Base-by-base conservation (phyloP, 2,113 vertebrate species). In the Pseudopipra pipra region DNA sequence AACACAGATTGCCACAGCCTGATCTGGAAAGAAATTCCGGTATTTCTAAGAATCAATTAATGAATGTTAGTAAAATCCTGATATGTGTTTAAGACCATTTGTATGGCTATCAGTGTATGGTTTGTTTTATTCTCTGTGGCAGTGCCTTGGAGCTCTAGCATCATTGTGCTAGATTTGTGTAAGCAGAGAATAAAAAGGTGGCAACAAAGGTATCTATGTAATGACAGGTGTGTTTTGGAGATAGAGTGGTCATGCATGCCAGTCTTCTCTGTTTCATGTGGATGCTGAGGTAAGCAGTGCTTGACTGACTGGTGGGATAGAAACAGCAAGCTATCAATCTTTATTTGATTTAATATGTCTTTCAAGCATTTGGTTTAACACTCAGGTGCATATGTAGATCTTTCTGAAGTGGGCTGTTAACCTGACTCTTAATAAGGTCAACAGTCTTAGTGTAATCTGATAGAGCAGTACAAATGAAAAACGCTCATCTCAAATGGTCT, bases 351-450 rank as follows among this genome's bases (percentile, higher is more conserved):
- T 89, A 76, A 39, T 55, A 43, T 23, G 37, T 56, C 74, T 87
- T 92, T 81, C 51, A 88, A 73, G 59, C 41, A 71, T 43, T 88
- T 14, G 8, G 16, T 92, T 89, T 93, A 85, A 92, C 52, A 43
- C 46, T 73, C n/a, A 51, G 59, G 44, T 87, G n/a, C 43, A 55
- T 62, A 86, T 54, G 35, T 35, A 79, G 73, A 74, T 79, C 43
- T 72, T 96, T 80, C 54, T 93, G 49, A 88, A 84, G 75, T 77
- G 52, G 61, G 49, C 37, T 87, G 84, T 92, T 93, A 82, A 93
- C 59, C 72, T 76, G 79, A 76, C 56, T 88, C 44, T 93, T 88
- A 93, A 95, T 89, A 80, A 94, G 76, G 87, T 86, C 85, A 93
- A 30, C 39, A 83, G 63, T 47, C 51, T 91, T 74, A 72, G 12